Evolutionary conservation across 53 echinoderm and acorn worm genomes (phyloP).

Genomic region (Pentamera pediparva): DNA sequence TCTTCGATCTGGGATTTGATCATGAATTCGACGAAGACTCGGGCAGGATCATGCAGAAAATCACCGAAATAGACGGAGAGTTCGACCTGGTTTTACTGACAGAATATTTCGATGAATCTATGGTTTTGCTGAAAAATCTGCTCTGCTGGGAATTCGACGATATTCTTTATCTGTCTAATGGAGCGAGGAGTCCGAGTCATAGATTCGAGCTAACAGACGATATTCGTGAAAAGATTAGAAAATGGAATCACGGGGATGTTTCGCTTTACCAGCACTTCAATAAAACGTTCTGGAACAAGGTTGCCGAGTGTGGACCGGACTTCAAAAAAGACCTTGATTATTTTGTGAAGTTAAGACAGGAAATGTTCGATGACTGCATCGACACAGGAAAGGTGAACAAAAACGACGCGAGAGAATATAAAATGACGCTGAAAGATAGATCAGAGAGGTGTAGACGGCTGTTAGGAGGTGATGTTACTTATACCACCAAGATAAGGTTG

Average conservation of each 20-base stretch:
- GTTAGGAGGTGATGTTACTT: neutral
- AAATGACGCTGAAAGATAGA: neutral
- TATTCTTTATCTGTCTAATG: slow-evolving; percentile 44
- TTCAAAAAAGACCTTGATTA: slow-evolving; percentile 53
- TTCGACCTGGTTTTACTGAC: slow-evolving; percentile 55
- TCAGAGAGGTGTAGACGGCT: neutral
- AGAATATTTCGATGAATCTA: slow-evolving; percentile 59
- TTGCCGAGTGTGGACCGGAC: slow-evolving; percentile 53
- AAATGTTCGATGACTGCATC: slow-evolving; percentile 31
- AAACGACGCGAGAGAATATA: slow-evolving; percentile 3
- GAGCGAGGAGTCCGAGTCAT: slow-evolving; percentile 18
- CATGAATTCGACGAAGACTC: slow-evolving; percentile 40
- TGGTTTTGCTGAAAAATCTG: slow-evolving; percentile 41
- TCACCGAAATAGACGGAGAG: slow-evolving; percentile 36
- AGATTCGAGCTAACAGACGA: slow-evolving; percentile 19
- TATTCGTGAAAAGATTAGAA: slow-evolving; percentile 27
- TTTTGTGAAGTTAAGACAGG: slow-evolving; percentile 34
- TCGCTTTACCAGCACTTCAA: slow-evolving; percentile 72
- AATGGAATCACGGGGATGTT: slow-evolving; percentile 55
- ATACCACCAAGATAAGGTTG: slow-evolving; percentile 5
- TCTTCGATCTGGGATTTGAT: slow-evolving; percentile 62
- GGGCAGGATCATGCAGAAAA: slow-evolving; percentile 15
- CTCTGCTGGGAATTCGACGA: slow-evolving; percentile 60
- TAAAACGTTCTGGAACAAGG: slow-evolving; percentile 65
- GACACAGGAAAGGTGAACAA: slow-evolving; percentile 9